These are phyloP conservation scores for Scaptomyza reducta DNA, from an alignment of 2,888 invertebrate genomes.

Conservation along the genomic window DNA sequence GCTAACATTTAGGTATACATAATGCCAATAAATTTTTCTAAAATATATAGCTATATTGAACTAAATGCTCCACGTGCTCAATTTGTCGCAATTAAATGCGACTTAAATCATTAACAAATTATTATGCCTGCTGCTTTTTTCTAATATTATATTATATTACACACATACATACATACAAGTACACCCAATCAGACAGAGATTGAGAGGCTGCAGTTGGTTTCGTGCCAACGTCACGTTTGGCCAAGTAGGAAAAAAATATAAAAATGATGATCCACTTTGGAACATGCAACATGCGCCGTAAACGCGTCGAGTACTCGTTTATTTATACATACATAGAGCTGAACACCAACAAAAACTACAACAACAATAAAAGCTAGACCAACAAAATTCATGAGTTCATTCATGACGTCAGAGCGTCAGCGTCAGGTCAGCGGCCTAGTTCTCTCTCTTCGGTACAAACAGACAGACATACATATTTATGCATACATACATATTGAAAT, in stretches of 20 bases:
- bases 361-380: conserved; percentile 31
- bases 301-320: conserved; percentile 46
- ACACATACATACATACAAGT: background rate
- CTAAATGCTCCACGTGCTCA: conserved; percentile 14
- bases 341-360: conserved; percentile 13
- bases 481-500: conserved; percentile 11
- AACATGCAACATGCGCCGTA: conserved; percentile 58
- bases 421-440: conserved; percentile 84
- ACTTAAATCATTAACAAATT: background rate
- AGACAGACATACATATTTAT: conserved; percentile 9
- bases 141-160: conserved; percentile 45
- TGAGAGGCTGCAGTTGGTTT: conserved; percentile 32
- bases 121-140: conserved; percentile 14
- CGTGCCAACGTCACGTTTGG: conserved; percentile 49
- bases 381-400: conserved; percentile 80
- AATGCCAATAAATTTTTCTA: conserved; percentile 43
- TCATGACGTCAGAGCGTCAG: conserved; percentile 83
- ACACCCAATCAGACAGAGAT: conserved; percentile 1
- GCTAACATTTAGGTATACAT: conserved; percentile 67
- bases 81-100: conserved; percentile 5
- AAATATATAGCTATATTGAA: background rate
- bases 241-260: conserved; percentile 26
- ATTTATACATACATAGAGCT: conserved; percentile 51
- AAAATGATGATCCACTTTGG: conserved; percentile 47
- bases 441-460: conserved; percentile 59